Evolutionary conservation across 2,888 invertebrate genomes (phyloP).

Genomic region (Nymphalis c-album): DNA sequence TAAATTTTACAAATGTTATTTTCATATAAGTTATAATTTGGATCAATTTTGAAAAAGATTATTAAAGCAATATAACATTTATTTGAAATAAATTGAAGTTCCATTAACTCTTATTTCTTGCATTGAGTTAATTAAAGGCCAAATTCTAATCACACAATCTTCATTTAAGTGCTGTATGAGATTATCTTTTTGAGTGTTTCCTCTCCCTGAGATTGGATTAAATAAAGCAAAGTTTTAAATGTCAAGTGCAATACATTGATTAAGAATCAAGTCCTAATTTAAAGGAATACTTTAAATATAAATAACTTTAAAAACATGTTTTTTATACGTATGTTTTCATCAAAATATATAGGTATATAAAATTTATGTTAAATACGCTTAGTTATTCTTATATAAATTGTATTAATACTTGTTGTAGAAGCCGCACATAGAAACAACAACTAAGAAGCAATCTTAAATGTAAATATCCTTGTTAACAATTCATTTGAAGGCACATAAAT

Average conservation of each 20-base stretch:
- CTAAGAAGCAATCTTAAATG: constrained; percentile 27
- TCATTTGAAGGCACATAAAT: constrained; percentile 35
- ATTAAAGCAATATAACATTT: neutral
- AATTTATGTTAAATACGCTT: no score
- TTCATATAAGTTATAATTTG: neutral
- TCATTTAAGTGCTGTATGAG: constrained; percentile 1
- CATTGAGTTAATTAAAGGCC: constrained; percentile 9
- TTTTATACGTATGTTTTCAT: neutral
- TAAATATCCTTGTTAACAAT: constrained; percentile 37
- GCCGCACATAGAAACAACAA: constrained; percentile 18
- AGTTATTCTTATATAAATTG: neutral
- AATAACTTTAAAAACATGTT: neutral
- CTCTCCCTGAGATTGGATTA: constrained; percentile 11
- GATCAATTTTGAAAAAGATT: neutral
- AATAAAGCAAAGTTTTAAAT: constrained; percentile 35
- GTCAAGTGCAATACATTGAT: constrained; percentile 25
- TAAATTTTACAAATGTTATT: neutral
- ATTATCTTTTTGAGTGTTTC: constrained; percentile 23
- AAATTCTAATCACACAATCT: constrained; percentile 4
- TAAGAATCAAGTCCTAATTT: constrained; percentile 5
- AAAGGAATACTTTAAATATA: neutral
- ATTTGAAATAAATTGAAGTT: neutral
- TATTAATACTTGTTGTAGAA: neutral
- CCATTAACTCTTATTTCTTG: constrained; percentile 4
- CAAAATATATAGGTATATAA: neutral